Evolutionary conservation across 1,140 invertebrate species (phyloP), one percentile per base, ranked within the genome.

Genomic region (Chironomus tepperi): DNA sequence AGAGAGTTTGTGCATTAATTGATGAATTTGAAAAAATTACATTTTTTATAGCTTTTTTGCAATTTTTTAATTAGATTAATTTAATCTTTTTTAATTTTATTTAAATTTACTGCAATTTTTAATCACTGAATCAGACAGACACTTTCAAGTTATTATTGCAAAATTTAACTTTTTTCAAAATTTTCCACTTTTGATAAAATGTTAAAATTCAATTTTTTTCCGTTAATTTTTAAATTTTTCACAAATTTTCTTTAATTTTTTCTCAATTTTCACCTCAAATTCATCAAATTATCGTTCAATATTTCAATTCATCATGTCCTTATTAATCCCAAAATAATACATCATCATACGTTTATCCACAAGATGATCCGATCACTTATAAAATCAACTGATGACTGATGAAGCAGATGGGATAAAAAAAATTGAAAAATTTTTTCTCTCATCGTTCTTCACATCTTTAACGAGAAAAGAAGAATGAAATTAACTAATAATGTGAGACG

Each of bases 341-440:
- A 57, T 57, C 47, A 57, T 57, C 47, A 3, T 12, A n/a, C 15
- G 5, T 2, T 57, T 5, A 15, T 57, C 12, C 15, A 15, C 5
- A 57, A n/a, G 47, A 57, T 57, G 47, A 57, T 57, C 3, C 47
- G 47, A n/a, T 12, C 47, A 15, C 12, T 12, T 15, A n/a, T 57
- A 57, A 57, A 57, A 57, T n/a, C 47, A 57, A 57, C 47, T 12
- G 47, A 57, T 57, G 47, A 57, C 47, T 57, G 47, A 57, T 34
- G 24, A 34, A 34, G 24, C 47, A n/a, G 47, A 57, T 57, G 47
- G 47, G n/a, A 57, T 15, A n/a, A 57, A 15, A 57, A 57, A 57
- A 15, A 57, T 15, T n/a, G n/a, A n/a, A 57, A 57, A 57, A 57
- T 57, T 47, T 12, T 47, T 12, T 47, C 43, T n/a, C 12, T 57